Evolutionary conservation across 2,888 invertebrate genomes (phyloP).

Genomic region (Capitulum mitella): DNA sequence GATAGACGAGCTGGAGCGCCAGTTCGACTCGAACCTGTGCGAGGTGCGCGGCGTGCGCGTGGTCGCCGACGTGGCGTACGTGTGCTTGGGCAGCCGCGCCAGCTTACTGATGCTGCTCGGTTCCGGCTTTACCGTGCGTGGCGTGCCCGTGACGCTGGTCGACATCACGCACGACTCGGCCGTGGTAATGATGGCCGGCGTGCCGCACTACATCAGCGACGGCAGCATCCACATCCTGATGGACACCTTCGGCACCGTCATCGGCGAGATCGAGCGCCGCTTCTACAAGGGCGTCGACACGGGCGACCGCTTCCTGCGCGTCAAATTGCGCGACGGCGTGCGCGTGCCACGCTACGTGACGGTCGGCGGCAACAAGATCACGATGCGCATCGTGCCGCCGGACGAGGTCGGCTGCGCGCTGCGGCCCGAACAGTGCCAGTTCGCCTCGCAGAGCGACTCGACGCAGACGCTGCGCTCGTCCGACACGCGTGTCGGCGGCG

Average conservation of each 20-base stretch:
- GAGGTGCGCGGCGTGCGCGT: slow-evolving; percentile 42
- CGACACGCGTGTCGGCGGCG: not conserved
- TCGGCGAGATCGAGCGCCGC: slow-evolving; percentile 43
- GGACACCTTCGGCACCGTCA: slow-evolving; percentile 41
- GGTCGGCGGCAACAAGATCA: slow-evolving; percentile 41
- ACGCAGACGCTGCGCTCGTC: not conserved
- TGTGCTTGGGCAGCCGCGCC: slow-evolving; percentile 40
- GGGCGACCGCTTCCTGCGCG: slow-evolving; percentile 42
- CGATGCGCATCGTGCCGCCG: slow-evolving; percentile 38
- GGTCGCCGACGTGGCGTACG: slow-evolving; percentile 41
- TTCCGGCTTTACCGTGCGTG: slow-evolving; percentile 38
- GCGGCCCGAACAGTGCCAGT: not conserved
- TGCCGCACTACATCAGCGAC: slow-evolving; percentile 42
- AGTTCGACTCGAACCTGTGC: slow-evolving; percentile 40
- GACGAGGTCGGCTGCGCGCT: slow-evolving; percentile 26
- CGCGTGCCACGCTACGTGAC: slow-evolving; percentile 39
- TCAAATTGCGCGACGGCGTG: slow-evolving; percentile 38
- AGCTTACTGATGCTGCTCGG: slow-evolving; percentile 39
- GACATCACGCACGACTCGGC: slow-evolving; percentile 42
- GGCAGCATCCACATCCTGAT: slow-evolving; percentile 40
- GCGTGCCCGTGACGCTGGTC: slow-evolving; percentile 39
- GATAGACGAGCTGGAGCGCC: slow-evolving; percentile 43
- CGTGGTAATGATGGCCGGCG: slow-evolving; percentile 41
- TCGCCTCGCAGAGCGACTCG: not conserved
- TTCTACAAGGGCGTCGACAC: slow-evolving; percentile 45